Base-by-base conservation (phyloP, 1,140 invertebrate genomes). In the Pseudomyrmex gracilis region DNA sequence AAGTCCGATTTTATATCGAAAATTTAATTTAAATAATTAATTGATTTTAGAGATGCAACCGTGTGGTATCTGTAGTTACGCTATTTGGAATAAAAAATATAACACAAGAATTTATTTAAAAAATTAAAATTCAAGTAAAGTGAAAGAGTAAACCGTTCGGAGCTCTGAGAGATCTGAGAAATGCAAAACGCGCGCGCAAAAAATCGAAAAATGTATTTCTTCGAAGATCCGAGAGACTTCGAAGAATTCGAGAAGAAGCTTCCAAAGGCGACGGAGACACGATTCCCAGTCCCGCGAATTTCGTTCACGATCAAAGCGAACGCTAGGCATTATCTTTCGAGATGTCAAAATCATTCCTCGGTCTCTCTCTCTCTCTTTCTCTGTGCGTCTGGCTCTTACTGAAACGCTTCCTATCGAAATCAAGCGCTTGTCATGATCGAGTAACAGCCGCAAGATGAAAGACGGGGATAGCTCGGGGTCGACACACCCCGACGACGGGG, bases 361-460 rank as follows among this genome's bases (percentile, higher is more conserved):
- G 80, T 78, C 85, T 73, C 73, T n/a, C n/a, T n/a, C n/a, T n/a
- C n/a, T n/a, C n/a, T n/a, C n/a, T n/a, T n/a, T n/a, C n/a, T 60
- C 12, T 15, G 34, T 34, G 34, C 5, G 47, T 49, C 34, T 53
- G 53, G 85, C 47, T 49, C 53, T 34, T 45, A 20, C 57, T 55
- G 87, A 89, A 89, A 64, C 71, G 71, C 86, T 78, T 89, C 76
- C 84, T 66, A 85, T 89, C 87, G 87, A 89, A 89, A 89, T 89
- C 87, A 89, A 89, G 84, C 76, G 85, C 58, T 89, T 88, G 82
- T 67, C 87, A 86, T 82, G 85, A 89, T 89, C 85, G 82, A 67
- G 85, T 83, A 80, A 53, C 85, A 85, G 58, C 83, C 82, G 71
- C 82, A 82, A 89, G 83, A 90, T 88, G 86, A 90, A 90, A 88